Conservation (phyloP, 2,888 invertebrate species). For the Amblyjoppa proteus region DNA sequence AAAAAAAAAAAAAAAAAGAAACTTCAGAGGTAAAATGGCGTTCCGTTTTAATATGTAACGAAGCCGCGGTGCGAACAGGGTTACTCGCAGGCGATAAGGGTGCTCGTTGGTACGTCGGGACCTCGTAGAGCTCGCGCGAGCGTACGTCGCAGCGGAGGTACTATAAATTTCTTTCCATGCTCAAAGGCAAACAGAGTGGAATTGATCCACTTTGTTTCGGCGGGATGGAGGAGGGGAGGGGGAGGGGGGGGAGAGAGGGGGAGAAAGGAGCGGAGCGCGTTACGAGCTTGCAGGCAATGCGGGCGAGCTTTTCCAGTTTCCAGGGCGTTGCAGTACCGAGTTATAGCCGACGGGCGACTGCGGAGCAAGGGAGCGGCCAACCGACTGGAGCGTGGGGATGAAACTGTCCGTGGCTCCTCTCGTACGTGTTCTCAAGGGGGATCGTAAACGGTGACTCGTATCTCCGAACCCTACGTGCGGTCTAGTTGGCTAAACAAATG, state of each 20-base stretch:
- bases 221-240: slow-evolving; percentile 12
- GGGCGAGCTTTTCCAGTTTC: slow-evolving; percentile 42
- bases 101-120: slow-evolving; percentile 3
- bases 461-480: slow-evolving; percentile 30
- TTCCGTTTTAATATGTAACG: slow-evolving; percentile 4
- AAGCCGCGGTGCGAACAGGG: slow-evolving; percentile 18
- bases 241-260: not conserved
- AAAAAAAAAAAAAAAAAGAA: not conserved
- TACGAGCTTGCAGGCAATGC: slow-evolving; percentile 25
- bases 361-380: not conserved
- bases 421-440: slow-evolving; percentile 32
- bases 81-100: slow-evolving; percentile 1
- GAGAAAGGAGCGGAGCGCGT: not conserved
- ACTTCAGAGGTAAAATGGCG: not conserved
- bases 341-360: slow-evolving; percentile 45
- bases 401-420: slow-evolving; percentile 28
- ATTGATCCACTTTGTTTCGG: slow-evolving; percentile 75
- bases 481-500: slow-evolving; percentile 33
- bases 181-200: slow-evolving; percentile 76
- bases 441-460: slow-evolving; percentile 26
- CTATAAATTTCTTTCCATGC: slow-evolving; percentile 74
- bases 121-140: not conserved
- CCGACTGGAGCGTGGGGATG: slow-evolving; percentile 1
- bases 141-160: slow-evolving; percentile 33
- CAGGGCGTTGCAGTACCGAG: slow-evolving; percentile 47